phyloP scores from a whole-genome alignment of 2,797 vertebrate genomes.

The Macropodus opercularis region DNA sequence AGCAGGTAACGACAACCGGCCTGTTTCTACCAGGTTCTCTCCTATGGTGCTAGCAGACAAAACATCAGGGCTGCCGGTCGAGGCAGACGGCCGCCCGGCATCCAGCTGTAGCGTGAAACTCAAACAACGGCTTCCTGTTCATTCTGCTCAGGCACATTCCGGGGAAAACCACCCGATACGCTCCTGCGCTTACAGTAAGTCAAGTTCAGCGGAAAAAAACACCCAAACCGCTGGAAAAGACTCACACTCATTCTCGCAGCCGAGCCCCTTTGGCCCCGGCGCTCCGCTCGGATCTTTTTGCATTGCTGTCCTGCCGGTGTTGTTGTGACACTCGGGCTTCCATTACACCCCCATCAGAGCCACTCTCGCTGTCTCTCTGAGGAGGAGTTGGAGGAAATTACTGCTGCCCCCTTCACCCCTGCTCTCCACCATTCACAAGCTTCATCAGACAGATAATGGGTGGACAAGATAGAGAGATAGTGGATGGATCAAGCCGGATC shows the following conservation, averaged over 20 bases:
- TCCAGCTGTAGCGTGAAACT: neutral
- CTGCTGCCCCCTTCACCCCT: constrained; percentile 45
- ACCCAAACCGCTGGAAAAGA: constrained; percentile 30
- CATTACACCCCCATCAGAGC: constrained; percentile 63
- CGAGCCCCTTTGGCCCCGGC: constrained; percentile 31
- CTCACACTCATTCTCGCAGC: constrained; percentile 6
- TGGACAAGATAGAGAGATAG: constrained; percentile 5
- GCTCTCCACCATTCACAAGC: constrained; percentile 23
- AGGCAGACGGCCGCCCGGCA: too few species aligned
- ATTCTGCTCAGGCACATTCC: constrained; percentile 3
- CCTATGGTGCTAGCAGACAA: too few species aligned
- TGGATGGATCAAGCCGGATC: constrained; percentile 11
- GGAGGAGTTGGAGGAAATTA: constrained; percentile 52
- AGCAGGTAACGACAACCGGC: constrained; percentile 28
- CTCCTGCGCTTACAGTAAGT: neutral
- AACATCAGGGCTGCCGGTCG: too few species aligned
- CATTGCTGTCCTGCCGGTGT: constrained; percentile 27
- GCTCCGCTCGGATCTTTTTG: constrained; percentile 28
- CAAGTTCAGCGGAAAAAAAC: constrained; percentile 4
- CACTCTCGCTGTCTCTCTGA: constrained; percentile 34
- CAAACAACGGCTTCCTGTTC: constrained; percentile 23
- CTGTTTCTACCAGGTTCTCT: too few species aligned
- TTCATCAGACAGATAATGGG: constrained; percentile 1
- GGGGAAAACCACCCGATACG: neutral
- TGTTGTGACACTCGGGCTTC: constrained; percentile 65